Evolutionary conservation across 2,888 invertebrate species (phyloP).

Genomic region (Archips crataeganus): DNA sequence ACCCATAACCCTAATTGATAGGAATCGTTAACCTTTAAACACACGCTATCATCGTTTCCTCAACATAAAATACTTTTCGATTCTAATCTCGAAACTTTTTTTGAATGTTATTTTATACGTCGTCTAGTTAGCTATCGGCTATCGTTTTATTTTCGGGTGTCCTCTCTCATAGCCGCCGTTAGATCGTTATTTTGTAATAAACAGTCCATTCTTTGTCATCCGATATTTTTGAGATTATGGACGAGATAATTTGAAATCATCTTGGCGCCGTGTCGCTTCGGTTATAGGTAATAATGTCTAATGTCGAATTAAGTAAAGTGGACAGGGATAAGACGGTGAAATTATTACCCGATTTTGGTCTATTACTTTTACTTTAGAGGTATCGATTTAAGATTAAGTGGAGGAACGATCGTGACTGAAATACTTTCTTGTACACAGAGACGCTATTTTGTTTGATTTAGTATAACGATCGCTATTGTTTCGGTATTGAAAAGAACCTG

Average conservation of each 20-base stretch:
- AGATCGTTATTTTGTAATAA: slow-evolving; percentile 83
- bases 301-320: slow-evolving; percentile 60
- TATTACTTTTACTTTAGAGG: slow-evolving; percentile 54
- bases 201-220: slow-evolving; percentile 83
- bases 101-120: slow-evolving; percentile 76
- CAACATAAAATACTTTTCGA: slow-evolving; percentile 79
- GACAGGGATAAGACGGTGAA: slow-evolving; percentile 50
- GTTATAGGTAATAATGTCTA: slow-evolving; percentile 67
- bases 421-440: slow-evolving; percentile 30
- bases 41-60: slow-evolving; percentile 77
- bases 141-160: slow-evolving; percentile 84
- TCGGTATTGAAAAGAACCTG: not conserved
- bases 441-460: slow-evolving; percentile 33
- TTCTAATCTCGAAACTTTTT: slow-evolving; percentile 78
- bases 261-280: slow-evolving; percentile 71
- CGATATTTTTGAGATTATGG: slow-evolving; percentile 77
- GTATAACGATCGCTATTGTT: slow-evolving; percentile 16
- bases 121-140: slow-evolving; percentile 56
- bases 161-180: slow-evolving; percentile 65
- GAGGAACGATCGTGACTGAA: slow-evolving; percentile 36
- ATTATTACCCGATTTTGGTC: slow-evolving; percentile 58
- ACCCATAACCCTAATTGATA: slow-evolving; percentile 85
- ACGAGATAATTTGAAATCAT: slow-evolving; percentile 67
- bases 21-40: slow-evolving; percentile 85
- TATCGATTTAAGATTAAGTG: slow-evolving; percentile 43